These are phyloP conservation scores for Drosophila ironensis DNA, from an alignment of 1,140 invertebrate genomes.

Conservation along the genomic window DNA sequence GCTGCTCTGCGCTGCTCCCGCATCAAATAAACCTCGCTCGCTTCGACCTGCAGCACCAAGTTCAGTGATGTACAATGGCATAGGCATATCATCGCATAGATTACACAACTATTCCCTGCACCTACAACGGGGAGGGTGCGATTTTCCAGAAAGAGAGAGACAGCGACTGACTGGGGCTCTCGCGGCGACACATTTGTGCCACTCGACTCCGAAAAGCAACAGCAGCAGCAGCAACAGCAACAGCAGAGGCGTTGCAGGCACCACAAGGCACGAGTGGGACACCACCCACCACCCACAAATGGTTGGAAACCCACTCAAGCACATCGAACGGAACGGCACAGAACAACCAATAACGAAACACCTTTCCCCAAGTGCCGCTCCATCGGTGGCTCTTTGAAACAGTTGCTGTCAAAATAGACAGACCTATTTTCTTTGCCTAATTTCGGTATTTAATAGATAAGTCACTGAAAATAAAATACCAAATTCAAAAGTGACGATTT, in stretches of 20 bases:
- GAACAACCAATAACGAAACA: not conserved
- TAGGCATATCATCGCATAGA: constrained; percentile 73
- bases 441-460: too few species aligned
- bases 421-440: not conserved
- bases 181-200: constrained; percentile 66
- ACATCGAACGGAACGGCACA: constrained; percentile 24
- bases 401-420: constrained; percentile 26
- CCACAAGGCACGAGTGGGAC: not conserved
- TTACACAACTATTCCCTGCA: constrained; percentile 71
- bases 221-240: constrained; percentile 38
- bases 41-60: constrained; percentile 34
- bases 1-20: not conserved
- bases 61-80: constrained; percentile 45
- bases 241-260: constrained; percentile 13
- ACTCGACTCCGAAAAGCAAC: constrained; percentile 50
- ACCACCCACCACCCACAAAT: constrained; percentile 19
- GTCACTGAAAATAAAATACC: too few species aligned
- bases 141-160: not conserved
- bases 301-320: constrained; percentile 62
- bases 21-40: constrained; percentile 26
- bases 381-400: constrained; percentile 4
- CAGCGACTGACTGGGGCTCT: not conserved
- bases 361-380: not conserved
- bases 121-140: not conserved
- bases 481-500: too few species aligned